A percentile compares a stretch with the other conserved stretches of the same genome.
Evolutionary conservation across 2,113 vertebrate species (phyloP).

Genomic region (Emydocephalus ijimae): DNA sequence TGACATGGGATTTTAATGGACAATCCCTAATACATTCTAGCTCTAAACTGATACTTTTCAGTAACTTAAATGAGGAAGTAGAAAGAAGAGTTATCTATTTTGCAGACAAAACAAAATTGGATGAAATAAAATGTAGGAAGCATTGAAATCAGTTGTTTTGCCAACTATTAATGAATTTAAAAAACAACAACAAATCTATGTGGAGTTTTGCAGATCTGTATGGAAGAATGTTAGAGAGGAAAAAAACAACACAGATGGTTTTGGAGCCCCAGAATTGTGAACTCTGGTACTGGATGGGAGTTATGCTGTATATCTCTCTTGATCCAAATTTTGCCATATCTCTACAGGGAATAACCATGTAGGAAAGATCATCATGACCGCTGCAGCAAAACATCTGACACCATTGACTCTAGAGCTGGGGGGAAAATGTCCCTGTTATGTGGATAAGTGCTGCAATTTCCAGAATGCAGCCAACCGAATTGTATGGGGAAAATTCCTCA

Average conservation of each 20-base stretch:
- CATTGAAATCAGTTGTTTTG: neutral
- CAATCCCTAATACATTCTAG: neutral
- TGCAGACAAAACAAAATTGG: neutral
- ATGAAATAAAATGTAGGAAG: neutral
- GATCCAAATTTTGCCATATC: neutral
- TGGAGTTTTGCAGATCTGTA: neutral
- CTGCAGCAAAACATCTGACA: constrained; percentile 78
- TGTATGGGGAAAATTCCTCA: constrained; percentile 83
- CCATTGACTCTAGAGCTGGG: constrained; percentile 90
- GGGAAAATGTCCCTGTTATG: constrained; percentile 87
- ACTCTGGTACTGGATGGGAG: neutral
- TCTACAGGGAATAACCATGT: constrained; percentile 32
- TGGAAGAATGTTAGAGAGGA: neutral
- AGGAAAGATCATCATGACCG: constrained; percentile 65
- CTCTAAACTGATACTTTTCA: neutral
- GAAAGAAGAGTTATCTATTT: neutral
- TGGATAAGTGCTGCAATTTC: constrained; percentile 65
- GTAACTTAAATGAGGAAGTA: neutral
- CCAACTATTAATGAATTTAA: neutral
- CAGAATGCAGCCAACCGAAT: constrained; percentile 73
- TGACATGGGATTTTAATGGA: neutral
- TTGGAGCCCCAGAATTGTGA: neutral
- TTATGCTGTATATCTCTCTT: neutral
- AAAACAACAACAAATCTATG: neutral
- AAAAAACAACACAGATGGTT: neutral